phyloP scores from a whole-genome alignment of 2,888 invertebrate genomes.

The Dioctria linearis region DNA sequence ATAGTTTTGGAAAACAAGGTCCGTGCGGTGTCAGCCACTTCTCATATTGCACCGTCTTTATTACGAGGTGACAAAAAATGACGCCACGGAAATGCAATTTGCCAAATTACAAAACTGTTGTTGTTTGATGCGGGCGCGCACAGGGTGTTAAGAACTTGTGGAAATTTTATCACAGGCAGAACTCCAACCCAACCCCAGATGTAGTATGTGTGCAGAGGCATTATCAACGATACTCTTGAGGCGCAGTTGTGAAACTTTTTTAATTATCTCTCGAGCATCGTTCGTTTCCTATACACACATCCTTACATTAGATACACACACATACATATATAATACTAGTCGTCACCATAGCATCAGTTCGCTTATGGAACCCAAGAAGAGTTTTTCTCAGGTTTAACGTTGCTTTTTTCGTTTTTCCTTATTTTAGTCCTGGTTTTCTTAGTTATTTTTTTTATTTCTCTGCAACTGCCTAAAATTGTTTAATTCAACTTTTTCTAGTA shows the following conservation, averaged over 20 bases:
- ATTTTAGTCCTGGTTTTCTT: too few relatives aligned
- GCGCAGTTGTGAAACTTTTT: slow-evolving; percentile 20
- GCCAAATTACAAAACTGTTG: slow-evolving; percentile 33
- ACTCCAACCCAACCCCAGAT: background rate
- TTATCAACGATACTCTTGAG: slow-evolving; percentile 12
- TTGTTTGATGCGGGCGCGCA: background rate
- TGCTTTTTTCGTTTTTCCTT: too few relatives aligned
- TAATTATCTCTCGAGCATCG: slow-evolving; percentile 3
- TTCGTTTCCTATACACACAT: too few relatives aligned
- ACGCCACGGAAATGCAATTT: slow-evolving; percentile 41
- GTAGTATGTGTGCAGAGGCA: slow-evolving; percentile 13
- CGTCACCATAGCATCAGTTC: too few relatives aligned
- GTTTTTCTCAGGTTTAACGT: too few relatives aligned
- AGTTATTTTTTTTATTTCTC: too few relatives aligned
- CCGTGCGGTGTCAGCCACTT: background rate
- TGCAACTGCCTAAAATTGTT: too few relatives aligned
- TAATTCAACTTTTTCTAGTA: too few relatives aligned
- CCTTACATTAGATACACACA: too few relatives aligned
- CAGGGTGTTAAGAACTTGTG: background rate
- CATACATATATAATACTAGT: too few relatives aligned
- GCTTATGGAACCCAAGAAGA: too few relatives aligned
- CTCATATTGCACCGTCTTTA: slow-evolving; percentile 25
- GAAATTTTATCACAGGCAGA: slow-evolving; percentile 30
- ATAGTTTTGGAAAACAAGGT: slow-evolving; percentile 14
- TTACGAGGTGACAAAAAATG: slow-evolving; percentile 34